phyloP scores from a whole-genome alignment of 1,140 invertebrate species.

The Cherax destructor region DNA sequence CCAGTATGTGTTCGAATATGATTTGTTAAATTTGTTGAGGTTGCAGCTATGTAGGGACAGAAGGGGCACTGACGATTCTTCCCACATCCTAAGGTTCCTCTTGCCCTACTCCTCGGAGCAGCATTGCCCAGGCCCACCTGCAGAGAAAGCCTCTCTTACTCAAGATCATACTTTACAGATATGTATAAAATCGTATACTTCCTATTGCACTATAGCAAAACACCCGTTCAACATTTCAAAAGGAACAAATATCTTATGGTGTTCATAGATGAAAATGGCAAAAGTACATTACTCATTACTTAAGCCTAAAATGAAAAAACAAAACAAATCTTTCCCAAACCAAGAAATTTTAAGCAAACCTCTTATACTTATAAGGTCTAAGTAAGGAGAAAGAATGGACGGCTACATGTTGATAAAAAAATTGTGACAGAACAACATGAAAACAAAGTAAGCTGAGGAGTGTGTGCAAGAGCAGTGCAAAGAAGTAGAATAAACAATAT shows the following conservation, averaged over 20 bases:
- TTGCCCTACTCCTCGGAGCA: conserved; percentile 21
- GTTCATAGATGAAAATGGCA: too few species aligned
- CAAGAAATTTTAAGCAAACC: too few species aligned
- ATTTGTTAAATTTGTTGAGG: conserved; percentile 50
- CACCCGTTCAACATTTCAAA: not conserved
- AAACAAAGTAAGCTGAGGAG: too few species aligned
- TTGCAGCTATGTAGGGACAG: conserved; percentile 48
- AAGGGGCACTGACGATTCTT: conserved; percentile 37
- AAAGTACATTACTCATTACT: too few species aligned
- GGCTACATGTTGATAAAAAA: too few species aligned
- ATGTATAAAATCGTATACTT: not conserved
- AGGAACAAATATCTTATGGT: not conserved
- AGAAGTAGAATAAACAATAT: too few species aligned
- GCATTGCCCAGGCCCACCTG: conserved; percentile 38
- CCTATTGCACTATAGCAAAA: not conserved
- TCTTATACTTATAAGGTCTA: too few species aligned
- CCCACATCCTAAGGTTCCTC: not conserved
- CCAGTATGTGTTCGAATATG: conserved; percentile 61
- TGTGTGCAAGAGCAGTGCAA: too few species aligned
- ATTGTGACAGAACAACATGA: too few species aligned
- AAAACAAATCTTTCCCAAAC: too few species aligned
- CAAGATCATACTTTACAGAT: not conserved
- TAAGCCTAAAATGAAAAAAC: too few species aligned
- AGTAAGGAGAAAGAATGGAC: too few species aligned
- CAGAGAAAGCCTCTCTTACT: conserved; percentile 55